These are phyloP conservation scores for Clamator glandarius DNA, from an alignment of 2,797 vertebrate species.

Conservation along the genomic window DNA sequence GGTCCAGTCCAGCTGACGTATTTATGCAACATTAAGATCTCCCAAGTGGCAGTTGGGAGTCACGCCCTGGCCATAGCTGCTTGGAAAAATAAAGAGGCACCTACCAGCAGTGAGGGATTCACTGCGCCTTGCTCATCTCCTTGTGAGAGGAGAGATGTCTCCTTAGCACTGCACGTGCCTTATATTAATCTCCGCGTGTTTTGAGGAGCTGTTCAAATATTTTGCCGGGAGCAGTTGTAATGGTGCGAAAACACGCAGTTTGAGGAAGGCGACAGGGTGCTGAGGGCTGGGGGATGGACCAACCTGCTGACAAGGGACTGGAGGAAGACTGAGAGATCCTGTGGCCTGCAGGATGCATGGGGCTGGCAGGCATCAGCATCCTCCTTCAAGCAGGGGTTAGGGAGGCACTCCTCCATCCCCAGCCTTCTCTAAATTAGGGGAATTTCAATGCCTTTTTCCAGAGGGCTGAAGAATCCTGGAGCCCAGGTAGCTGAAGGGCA, in stretches of 20 bases:
- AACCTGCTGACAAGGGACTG: neutral
- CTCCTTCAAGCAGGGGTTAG: neutral
- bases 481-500: neutral
- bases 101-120: neutral
- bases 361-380: neutral
- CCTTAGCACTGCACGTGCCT: neutral
- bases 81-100: neutral
- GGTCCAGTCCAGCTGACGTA: neutral
- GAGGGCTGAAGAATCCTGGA: neutral
- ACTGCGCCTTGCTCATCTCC: neutral
- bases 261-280: neutral
- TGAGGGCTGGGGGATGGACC: constrained; percentile 14
- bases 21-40: neutral
- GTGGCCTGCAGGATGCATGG: neutral
- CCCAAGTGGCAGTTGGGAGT: neutral
- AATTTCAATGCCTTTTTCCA: neutral
- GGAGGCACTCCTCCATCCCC: neutral
- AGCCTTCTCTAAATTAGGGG: neutral
- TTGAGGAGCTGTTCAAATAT: constrained; percentile 40
- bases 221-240: constrained; percentile 10
- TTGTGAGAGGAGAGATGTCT: neutral
- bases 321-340: neutral
- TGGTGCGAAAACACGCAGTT: neutral
- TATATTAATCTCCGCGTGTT: constrained; percentile 11
- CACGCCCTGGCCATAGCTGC: neutral